Evolutionary conservation across 2,797 vertebrate genomes (phyloP), one percentile per base, ranked within the genome.

Genomic region (Acanthiza pusilla): DNA sequence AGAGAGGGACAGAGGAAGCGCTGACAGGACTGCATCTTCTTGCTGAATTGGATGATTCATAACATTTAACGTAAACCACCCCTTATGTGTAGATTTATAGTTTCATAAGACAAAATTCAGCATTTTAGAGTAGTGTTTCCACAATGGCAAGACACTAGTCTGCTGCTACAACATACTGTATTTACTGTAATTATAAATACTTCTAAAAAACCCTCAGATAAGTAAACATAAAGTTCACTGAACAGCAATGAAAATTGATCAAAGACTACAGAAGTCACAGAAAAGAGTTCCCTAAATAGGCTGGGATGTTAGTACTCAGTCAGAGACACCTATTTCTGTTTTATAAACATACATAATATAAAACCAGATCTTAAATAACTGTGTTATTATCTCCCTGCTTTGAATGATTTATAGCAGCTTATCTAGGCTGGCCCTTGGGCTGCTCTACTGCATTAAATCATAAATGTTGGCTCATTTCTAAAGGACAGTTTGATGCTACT

Each of bases 361-460:
- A 88, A 85, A 43, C 19, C 14, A 63, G 42, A 12, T 22, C 75
- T 85, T 89, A 86, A 90, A 66, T 47, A 88, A 63, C 7, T 2
- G 26, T 34, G 27, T 14, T 88, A 34, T 67, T 77, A 79, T 67
- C 87, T 80, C 72, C 21, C 30, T 80, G 22, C 54, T 93, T 74
- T 65, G 45, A 88, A 67, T 74, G 68, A 85, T 74, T 93, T 88
- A 77, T 42, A 68, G 78, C 45, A 89, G 57, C 36, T 71, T 54
- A 43, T 60, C 57, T 60, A 90, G 57, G 25, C 51, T 62, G 74
- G 82, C 61, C 68, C 71, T 82, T 38, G 63, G 78, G 68, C 85
- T 80, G 65, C 4, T 2, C 34, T 65, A 70, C 50, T 40, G 57
- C 57, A 27, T 16, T 71, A 45, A 92, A 75, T 77, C 72, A 58